Conservation (phyloP, 1,140 invertebrate genomes). For the Potamilus streckersoni region DNA sequence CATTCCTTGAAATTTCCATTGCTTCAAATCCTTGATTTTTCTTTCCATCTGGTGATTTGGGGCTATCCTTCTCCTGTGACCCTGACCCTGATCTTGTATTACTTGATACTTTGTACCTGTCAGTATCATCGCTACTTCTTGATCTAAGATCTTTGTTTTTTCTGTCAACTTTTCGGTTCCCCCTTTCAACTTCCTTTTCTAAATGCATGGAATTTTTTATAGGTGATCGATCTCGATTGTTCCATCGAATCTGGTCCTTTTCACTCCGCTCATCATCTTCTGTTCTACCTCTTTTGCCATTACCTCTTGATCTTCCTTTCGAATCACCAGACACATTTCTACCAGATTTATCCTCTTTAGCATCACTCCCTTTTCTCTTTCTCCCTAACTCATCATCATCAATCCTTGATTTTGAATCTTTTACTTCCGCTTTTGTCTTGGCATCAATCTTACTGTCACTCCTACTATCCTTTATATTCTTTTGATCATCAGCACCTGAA, state of each 20-base stretch:
- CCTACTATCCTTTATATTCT: slow-evolving; percentile 15
- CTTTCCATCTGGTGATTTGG: slow-evolving; percentile 4
- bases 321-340: not conserved
- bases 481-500: not conserved
- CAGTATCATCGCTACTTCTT: slow-evolving; percentile 20
- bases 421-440: slow-evolving; percentile 1
- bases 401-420: slow-evolving; percentile 2
- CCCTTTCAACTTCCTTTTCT: not conserved
- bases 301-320: not conserved
- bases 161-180: not conserved
- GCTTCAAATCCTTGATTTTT: not conserved
- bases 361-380: slow-evolving; percentile 10
- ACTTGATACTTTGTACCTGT: slow-evolving; percentile 1
- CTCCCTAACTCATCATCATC: slow-evolving; percentile 15
- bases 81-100: not conserved
- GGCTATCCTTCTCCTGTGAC: not conserved
- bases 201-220: not conserved
- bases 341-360: slow-evolving; percentile 5
- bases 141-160: not conserved
- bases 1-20: slow-evolving; percentile 8
- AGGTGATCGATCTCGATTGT: slow-evolving; percentile 20
- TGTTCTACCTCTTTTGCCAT: slow-evolving; percentile 2
- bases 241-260: not conserved
- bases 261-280: not conserved
- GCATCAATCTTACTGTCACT: slow-evolving; percentile 15